These are phyloP conservation scores for Danio albolineatus DNA, from an alignment of 2,797 vertebrate species.

Conservation along the genomic window DNA sequence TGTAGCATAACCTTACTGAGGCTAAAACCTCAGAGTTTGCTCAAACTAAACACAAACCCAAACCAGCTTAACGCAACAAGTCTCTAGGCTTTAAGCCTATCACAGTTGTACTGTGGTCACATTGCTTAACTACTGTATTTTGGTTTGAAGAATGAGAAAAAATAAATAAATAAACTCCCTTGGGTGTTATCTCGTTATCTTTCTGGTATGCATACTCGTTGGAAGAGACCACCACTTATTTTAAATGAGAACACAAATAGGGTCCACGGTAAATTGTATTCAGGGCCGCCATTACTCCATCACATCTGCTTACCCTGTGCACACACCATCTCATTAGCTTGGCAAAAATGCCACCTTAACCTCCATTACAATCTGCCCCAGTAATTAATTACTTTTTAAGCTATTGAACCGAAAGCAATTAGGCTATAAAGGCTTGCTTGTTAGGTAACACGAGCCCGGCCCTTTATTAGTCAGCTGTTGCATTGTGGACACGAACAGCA, in stretches of 20 bases:
- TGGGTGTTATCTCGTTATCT: slow-evolving; percentile 77
- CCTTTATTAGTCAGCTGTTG: slow-evolving; percentile 78
- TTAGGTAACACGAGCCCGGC: slow-evolving; percentile 75
- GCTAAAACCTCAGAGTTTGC: too few species aligned
- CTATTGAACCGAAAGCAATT: slow-evolving; percentile 83
- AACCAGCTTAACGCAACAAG: too few species aligned
- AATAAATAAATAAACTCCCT: slow-evolving; percentile 56
- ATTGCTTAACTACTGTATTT: neutral
- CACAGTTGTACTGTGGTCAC: neutral
- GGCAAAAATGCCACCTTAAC: slow-evolving; percentile 80
- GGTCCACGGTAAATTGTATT: slow-evolving; percentile 70
- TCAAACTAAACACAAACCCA: too few species aligned
- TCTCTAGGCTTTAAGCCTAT: neutral
- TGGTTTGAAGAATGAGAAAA: neutral
- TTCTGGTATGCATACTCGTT: slow-evolving; percentile 64
- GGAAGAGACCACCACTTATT: slow-evolving; percentile 65
- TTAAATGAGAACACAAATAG: slow-evolving; percentile 65
- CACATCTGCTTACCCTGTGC: slow-evolving; percentile 71
- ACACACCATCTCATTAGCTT: slow-evolving; percentile 78
- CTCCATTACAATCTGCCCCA: slow-evolving; percentile 76
- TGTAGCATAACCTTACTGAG: too few species aligned
- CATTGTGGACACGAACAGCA: slow-evolving; percentile 75
- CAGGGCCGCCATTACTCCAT: slow-evolving; percentile 76
- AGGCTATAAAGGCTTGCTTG: slow-evolving; percentile 80
- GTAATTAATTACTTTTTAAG: slow-evolving; percentile 86